These are phyloP conservation scores for Calidris pugnax DNA, from an alignment of 2,113 vertebrate species.

Conservation along the genomic window DNA sequence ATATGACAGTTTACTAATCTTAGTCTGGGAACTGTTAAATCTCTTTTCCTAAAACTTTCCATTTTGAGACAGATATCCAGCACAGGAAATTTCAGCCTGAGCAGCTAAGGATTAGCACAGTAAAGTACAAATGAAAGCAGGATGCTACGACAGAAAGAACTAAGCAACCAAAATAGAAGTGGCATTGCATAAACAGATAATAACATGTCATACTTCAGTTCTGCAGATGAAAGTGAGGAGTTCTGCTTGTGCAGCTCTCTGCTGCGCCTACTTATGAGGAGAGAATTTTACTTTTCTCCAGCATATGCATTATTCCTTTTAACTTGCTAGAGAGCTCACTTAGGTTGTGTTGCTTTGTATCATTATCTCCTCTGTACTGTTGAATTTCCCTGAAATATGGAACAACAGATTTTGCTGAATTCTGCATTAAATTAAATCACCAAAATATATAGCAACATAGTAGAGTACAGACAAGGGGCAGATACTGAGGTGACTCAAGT, in stretches of 20 bases:
- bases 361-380: not conserved
- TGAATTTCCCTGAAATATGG: not conserved
- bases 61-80: not conserved
- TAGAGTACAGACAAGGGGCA: not conserved
- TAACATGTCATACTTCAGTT: not conserved
- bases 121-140: not conserved
- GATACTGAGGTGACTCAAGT: not conserved
- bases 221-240: not conserved
- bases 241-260: not conserved
- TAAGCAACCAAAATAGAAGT: not conserved
- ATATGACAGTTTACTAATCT: not conserved
- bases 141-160: not conserved
- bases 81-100: not conserved
- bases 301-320: not conserved
- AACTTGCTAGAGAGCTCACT: not conserved
- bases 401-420: not conserved
- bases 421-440: not conserved
- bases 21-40: not conserved
- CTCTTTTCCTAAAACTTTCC: not conserved
- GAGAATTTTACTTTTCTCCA: not conserved
- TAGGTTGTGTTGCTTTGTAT: not conserved
- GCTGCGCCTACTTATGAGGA: not conserved
- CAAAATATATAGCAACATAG: not conserved
- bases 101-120: not conserved
- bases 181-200: slow-evolving; percentile 1